phyloP scores from a whole-genome alignment of 1,140 invertebrate genomes.

The Diorhabda carinulata region DNA sequence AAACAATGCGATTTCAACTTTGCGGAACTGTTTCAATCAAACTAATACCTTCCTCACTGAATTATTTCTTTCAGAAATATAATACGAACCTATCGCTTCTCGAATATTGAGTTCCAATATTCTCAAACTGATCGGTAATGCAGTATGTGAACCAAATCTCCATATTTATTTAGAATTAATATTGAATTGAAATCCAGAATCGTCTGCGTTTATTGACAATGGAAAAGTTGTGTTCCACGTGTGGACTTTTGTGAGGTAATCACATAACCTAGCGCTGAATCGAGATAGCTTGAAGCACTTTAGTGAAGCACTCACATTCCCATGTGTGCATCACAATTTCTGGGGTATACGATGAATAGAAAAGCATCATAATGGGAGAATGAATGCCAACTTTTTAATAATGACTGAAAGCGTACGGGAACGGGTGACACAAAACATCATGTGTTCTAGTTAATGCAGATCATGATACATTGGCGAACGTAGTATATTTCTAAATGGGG shows the following conservation, averaged over 20 bases:
- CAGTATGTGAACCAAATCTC: no score
- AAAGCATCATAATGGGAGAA: neutral
- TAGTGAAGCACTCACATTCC: neutral
- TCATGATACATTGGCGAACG: no score
- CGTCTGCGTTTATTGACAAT: neutral
- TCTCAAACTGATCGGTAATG: no score
- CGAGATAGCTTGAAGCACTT: neutral
- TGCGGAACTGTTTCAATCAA: no score
- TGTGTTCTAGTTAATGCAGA: neutral
- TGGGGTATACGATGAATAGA: neutral
- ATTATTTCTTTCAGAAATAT: no score
- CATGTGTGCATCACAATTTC: conserved; percentile 2
- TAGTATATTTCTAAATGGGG: no score
- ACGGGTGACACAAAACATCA: neutral
- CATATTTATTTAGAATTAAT: no score
- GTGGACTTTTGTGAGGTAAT: neutral
- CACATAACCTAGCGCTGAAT: neutral
- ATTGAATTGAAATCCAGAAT: neutral
- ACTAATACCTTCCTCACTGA: no score
- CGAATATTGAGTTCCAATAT: no score
- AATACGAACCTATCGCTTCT: no score
- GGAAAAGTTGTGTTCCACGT: neutral
- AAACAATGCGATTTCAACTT: no score
- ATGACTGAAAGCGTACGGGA: neutral
- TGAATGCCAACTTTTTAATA: neutral